A percentile compares a stretch with the other conserved stretches of the same genome.
Conservation (phyloP, 2,888 invertebrate genomes). For the Eupelmus urozonus region DNA sequence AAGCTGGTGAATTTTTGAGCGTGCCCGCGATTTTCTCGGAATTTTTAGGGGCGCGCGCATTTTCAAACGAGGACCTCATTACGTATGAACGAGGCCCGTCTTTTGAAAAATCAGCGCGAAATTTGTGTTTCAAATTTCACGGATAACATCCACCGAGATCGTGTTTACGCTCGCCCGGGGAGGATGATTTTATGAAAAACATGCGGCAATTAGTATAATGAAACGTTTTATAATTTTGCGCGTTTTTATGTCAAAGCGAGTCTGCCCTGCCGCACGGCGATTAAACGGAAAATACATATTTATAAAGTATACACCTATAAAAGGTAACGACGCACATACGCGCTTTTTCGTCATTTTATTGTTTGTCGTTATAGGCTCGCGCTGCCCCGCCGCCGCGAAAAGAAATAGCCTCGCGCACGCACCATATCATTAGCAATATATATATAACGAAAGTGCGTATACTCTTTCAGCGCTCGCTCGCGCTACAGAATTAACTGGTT, state of each 20-base stretch:
- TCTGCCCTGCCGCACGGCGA: background rate
- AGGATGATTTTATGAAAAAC: background rate
- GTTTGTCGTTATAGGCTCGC: slow-evolving; percentile 20
- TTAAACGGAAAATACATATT: slow-evolving; percentile 46
- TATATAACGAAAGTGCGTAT: slow-evolving; percentile 42
- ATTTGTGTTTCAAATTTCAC: background rate
- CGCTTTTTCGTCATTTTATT: slow-evolving; percentile 20
- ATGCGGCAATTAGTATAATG: slow-evolving; percentile 1
- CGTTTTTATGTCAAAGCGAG: background rate
- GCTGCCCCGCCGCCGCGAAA: slow-evolving; percentile 8
- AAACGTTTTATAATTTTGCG: slow-evolving; percentile 20
- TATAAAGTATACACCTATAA: slow-evolving; percentile 35
- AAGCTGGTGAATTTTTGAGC: background rate
- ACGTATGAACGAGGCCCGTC: background rate
- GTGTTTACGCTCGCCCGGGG: background rate
- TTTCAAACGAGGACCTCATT: too few species aligned
- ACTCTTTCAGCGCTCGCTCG: background rate
- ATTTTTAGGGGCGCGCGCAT: too few species aligned
- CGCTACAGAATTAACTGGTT: slow-evolving; percentile 53
- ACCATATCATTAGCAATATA: slow-evolving; percentile 46
- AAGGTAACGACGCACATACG: background rate
- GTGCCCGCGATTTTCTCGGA: background rate
- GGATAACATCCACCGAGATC: background rate
- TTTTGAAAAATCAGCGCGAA: background rate
- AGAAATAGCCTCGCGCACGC: background rate